These are phyloP conservation scores for Zaprionus nigranus DNA, from an alignment of 1,140 invertebrate species.

Conservation along the genomic window DNA sequence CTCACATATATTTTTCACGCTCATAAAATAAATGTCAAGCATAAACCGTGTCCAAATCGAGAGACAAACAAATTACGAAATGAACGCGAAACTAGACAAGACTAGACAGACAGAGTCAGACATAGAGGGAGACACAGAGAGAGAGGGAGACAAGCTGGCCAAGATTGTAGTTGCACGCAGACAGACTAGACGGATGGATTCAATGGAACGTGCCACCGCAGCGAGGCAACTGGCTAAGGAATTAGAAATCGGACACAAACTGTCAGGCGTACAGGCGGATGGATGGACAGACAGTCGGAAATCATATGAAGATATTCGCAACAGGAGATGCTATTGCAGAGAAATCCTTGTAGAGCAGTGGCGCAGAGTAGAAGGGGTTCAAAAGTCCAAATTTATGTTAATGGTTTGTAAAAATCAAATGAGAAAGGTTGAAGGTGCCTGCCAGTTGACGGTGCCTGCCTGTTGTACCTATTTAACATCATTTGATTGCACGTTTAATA, in stretches of 20 bases:
- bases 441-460: no score
- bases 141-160: neutral
- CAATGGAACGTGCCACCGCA: constrained; percentile 6
- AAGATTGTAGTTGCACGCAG: neutral
- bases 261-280: neutral
- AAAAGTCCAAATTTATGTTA: no score
- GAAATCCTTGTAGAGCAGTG: neutral
- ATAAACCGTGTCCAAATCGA: constrained; percentile 73
- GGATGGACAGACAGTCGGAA: constrained; percentile 9
- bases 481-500: no score
- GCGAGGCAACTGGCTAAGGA: constrained; percentile 8
- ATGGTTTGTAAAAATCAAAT: no score
- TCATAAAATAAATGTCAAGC: constrained; percentile 82
- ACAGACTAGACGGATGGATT: constrained; percentile 4
- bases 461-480: no score
- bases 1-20: constrained; percentile 78
- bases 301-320: constrained; percentile 30
- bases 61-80: constrained; percentile 79
- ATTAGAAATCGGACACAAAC: constrained; percentile 22
- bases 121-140: neutral
- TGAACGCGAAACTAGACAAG: constrained; percentile 58
- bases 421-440: no score
- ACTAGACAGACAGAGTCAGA: constrained; percentile 2
- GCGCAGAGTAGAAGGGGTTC: neutral
- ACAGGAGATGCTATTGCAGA: constrained; percentile 1